Evolutionary conservation across 2,888 invertebrate species (phyloP), one percentile per base, ranked within the genome.

Genomic region (Buathra laborator): DNA sequence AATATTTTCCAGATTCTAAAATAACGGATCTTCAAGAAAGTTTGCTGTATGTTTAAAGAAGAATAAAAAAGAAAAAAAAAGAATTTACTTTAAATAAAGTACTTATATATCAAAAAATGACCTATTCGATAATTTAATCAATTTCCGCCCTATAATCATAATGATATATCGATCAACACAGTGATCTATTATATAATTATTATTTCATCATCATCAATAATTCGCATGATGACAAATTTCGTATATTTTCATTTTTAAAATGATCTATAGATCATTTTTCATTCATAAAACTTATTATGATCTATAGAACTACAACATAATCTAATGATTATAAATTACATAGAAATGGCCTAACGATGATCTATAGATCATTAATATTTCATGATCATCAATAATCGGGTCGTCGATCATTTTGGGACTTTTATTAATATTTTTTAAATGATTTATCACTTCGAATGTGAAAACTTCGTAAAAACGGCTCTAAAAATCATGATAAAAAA

Each of bases 71-170:
- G 1, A 32, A 32, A 37, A 46, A 29, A 75, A 48, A 62, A 48
- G 14, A 32, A 75, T 48, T 75, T 62, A 29, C 64, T 64, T 75
- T 64, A 14, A 75, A 75, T 75, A 64, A 75, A 75, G n/a, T 62
- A 64, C 74, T 75, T 75, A 32, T 75, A 64, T 75, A 75, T 75
- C 48, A 19, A 74, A 75, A 75, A 1, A 64, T n/a, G 7, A 62
- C 32, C n/a, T 48, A 14, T n/a, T 48, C n/a, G 12, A n/a, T 48
- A 48, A 48, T 12, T 3, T 6, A 10, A 32, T 1, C 14, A 14
- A n/a, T 6, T 62, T 62, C 6, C 10, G 12, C 12, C 24, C 24
- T 12, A 0, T 59, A 12, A 14, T 14, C 53, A 3, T 53, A 9
- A 53, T 24, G 4, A 56, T 56, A 10, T 24, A 56, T 24, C 19